Base-by-base conservation (phyloP, 2,888 invertebrate species). In the Trichogramma evanescens region DNA sequence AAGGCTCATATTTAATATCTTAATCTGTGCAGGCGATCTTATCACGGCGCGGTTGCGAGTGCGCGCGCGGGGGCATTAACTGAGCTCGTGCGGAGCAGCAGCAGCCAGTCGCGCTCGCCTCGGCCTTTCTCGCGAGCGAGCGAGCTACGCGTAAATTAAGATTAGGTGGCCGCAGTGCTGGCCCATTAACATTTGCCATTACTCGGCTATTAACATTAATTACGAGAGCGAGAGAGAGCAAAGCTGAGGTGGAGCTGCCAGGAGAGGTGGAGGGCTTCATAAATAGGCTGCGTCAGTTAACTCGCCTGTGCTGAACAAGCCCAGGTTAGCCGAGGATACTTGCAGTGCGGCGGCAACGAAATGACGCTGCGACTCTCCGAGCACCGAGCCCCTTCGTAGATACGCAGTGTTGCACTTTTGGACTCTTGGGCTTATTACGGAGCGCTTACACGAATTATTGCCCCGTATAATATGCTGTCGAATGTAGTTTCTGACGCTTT, bases 171-270 rank as follows among this genome's bases (percentile, higher is more conserved):
- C 71, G 68, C 26, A 26, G 69, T 70, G 69, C 71, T 71, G 69
- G 59, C 70, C 68, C 69, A 69, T 71, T 71, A 71, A 71, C 70
- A 71, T 71, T 71, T 71, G 70, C 71, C 70, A 70, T 71, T 71
- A 70, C 8, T 26, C 65, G 67, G 67, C 70, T 68, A 71, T 70
- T 71, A 71, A 70, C 70, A 70, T 71, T 71, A 70, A 71, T 71
- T 71, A 71, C 68, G 67, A 65, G 63, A 50, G 48, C 10, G 6
- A 10, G 5, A 9, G 48, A 10, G 5, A 4, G 10, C 48, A 13
- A 42, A 38, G 48, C 61, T 63, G 26, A 26, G 26, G 26, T 26
- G 3, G 26, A 26, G 26, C 26, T 26, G 2, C 26, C 26, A 26
- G 26, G 26, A 26, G 26, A 26, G 26, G 26, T 26, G 26, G 26